A percentile compares a stretch with the other conserved stretches of the same genome.
Conservation (phyloP, 2,797 vertebrate species). For the Sebastes nivosus region DNA sequence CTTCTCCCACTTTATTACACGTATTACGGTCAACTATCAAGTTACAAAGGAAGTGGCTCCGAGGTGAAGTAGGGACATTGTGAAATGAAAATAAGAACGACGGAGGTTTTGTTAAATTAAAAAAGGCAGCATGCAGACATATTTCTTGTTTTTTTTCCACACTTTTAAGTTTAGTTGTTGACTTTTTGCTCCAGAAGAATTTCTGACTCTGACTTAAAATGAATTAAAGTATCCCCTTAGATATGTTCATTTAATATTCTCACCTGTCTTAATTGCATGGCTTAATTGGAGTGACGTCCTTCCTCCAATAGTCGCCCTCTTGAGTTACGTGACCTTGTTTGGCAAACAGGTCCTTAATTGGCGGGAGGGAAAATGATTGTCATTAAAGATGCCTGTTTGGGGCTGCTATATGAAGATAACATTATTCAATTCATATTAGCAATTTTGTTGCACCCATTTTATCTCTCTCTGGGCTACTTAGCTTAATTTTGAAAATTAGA, state of each 20-base stretch:
- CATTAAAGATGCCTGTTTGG: neutral
- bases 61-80: conserved; percentile 24
- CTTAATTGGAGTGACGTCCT: too few species aligned
- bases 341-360: neutral
- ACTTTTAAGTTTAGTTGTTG: neutral
- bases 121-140: neutral
- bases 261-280: neutral
- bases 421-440: neutral
- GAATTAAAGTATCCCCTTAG: neutral
- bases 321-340: neutral
- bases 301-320: too few species aligned
- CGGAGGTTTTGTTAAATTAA: neutral
- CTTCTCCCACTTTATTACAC: conserved; percentile 60
- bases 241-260: neutral
- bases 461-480: neutral
- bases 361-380: neutral
- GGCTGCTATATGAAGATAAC: neutral
- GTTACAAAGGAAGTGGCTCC: conserved; percentile 65
- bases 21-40: conserved; percentile 72
- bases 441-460: neutral
- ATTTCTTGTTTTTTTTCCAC: too few species aligned
- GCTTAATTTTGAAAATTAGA: neutral
- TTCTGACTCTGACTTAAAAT: neutral
- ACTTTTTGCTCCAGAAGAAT: neutral
- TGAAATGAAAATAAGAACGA: neutral